These are phyloP conservation scores for Scopus umbretta DNA, from an alignment of 2,113 vertebrate genomes.

Conservation along the genomic window DNA sequence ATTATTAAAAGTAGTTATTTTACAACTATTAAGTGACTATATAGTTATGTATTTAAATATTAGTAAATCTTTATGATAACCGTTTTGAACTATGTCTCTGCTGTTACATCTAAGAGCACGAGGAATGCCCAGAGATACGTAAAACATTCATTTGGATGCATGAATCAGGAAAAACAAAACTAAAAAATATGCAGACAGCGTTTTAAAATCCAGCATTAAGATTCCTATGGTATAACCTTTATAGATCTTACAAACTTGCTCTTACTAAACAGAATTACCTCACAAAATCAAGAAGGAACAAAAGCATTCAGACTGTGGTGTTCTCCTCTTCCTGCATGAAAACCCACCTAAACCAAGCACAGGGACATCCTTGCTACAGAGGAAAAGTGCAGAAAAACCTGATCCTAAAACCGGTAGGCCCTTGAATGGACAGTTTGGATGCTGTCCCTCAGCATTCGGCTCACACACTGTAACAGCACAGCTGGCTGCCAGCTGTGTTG, in stretches of 20 bases:
- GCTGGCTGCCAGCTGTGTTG: background rate
- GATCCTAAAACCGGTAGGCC: background rate
- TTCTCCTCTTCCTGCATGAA: background rate
- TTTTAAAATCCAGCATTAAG: background rate
- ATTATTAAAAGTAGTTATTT: background rate
- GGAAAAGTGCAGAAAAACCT: background rate
- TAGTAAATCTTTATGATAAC: background rate
- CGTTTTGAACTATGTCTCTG: background rate
- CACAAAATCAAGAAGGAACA: background rate
- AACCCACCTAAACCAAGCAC: background rate
- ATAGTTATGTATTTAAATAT: background rate
- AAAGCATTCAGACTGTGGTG: background rate
- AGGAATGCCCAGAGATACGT: background rate
- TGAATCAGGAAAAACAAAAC: background rate
- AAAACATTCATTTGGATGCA: background rate
- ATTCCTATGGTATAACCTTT: background rate
- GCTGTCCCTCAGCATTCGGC: background rate
- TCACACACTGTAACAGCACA: background rate
- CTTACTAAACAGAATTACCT: background rate
- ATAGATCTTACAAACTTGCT: background rate
- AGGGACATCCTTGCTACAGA: background rate
- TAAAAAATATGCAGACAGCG: background rate
- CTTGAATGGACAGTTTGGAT: background rate
- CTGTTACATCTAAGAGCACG: background rate
- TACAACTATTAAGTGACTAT: background rate